phyloP scores from a whole-genome alignment of 2,113 vertebrate genomes.

The Cololabis saira region DNA sequence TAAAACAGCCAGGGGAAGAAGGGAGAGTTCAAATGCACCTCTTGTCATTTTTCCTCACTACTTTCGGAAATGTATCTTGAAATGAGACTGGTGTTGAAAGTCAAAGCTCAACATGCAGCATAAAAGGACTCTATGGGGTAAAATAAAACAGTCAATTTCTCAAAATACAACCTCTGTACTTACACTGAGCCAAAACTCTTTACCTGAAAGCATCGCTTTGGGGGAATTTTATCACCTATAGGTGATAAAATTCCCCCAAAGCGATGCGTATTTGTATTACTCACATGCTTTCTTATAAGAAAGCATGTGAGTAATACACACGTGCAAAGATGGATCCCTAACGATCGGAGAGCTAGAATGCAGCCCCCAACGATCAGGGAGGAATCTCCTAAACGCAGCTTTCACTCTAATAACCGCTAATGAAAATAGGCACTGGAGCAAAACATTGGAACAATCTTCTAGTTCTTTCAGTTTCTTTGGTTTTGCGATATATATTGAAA shows the following conservation, averaged over 20 bases:
- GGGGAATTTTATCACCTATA: too few species aligned
- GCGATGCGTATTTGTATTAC: too few species aligned
- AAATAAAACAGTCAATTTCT: not conserved
- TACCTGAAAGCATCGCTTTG: too few species aligned
- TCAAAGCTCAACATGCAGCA: slow-evolving; percentile 3
- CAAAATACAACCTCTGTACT: slow-evolving; percentile 3
- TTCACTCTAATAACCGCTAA: not conserved
- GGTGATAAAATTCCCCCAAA: too few species aligned
- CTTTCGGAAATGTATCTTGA: slow-evolving; percentile 4
- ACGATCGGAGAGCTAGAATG: slow-evolving; percentile 40
- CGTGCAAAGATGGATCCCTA: slow-evolving; percentile 18
- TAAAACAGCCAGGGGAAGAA: slow-evolving; percentile 31
- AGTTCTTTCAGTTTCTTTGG: slow-evolving; percentile 1
- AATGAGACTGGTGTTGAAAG: slow-evolving; percentile 37
- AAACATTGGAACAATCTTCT: slow-evolving; percentile 37
- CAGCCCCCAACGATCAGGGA: slow-evolving; percentile 9
- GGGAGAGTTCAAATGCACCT: slow-evolving; percentile 21
- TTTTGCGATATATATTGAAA: slow-evolving; percentile 35
- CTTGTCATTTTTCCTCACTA: slow-evolving; percentile 15
- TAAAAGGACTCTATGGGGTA: not conserved
- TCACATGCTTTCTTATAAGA: slow-evolving; percentile 1
- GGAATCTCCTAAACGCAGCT: not conserved
- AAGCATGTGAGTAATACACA: slow-evolving; percentile 27
- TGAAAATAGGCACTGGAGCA: slow-evolving; percentile 21
- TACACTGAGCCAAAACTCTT: not conserved